Percentiles rank a stretch among this genome's conserved stretches.
Evolutionary conservation across 2,113 vertebrate genomes (phyloP).

Genomic region (Phylloscopus whistleri): DNA sequence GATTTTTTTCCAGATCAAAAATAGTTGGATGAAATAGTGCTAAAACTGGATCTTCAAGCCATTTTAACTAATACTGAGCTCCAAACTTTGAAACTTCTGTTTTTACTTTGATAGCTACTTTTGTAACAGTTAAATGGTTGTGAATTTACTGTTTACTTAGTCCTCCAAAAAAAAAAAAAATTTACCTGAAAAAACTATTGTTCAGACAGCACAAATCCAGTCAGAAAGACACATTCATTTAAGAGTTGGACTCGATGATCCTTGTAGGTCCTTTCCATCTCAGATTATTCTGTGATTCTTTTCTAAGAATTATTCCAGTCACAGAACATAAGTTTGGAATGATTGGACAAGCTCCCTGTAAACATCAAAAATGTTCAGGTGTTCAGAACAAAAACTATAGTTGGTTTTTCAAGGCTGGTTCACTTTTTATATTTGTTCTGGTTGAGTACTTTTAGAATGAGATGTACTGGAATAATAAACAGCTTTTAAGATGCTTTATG

Average conservation of each 20-base stretch:
- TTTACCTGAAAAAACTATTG: neutral
- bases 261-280: neutral
- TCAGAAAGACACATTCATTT: neutral
- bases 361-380: neutral
- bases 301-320: neutral
- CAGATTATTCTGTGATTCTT: neutral
- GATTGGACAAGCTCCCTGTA: neutral
- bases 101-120: neutral
- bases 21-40: neutral
- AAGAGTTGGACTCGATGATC: neutral
- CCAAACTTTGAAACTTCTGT: neutral
- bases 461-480: neutral
- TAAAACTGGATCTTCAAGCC: neutral
- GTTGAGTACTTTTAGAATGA: neutral
- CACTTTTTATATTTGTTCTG: neutral
- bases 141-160: conserved; percentile 9
- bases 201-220: neutral
- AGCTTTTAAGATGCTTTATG: neutral
- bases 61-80: neutral
- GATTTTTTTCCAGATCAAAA: neutral
- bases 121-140: neutral
- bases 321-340: neutral
- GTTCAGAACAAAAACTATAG: neutral
- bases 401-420: neutral
- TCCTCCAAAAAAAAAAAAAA: neutral